Conservation (phyloP, 2,113 vertebrate genomes). For the Dunckerocampus dactyliophorus region DNA sequence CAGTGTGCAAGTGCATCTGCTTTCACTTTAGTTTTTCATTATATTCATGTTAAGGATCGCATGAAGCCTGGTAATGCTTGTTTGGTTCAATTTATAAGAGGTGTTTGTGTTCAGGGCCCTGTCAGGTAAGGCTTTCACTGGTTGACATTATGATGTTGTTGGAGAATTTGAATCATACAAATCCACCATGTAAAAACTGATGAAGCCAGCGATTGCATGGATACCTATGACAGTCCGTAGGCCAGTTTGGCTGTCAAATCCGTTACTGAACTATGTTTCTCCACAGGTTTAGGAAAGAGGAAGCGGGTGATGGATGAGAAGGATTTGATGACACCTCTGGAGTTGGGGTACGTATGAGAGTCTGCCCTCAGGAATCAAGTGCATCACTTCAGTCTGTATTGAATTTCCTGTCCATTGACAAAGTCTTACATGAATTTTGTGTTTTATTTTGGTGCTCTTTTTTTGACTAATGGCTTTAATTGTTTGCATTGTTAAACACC, state of each 20-base stretch:
- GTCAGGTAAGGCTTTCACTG: too few relatives aligned
- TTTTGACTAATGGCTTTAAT: conserved; percentile 6
- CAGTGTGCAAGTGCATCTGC: conserved; percentile 5
- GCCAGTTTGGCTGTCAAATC: conserved; percentile 18
- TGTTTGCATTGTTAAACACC: conserved; percentile 8
- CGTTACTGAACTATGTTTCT: conserved; percentile 37
- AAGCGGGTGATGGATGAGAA: conserved; percentile 87
- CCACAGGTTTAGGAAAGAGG: conserved; percentile 84
- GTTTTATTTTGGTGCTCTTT: neutral
- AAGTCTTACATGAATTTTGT: neutral
- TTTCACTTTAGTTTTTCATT: neutral
- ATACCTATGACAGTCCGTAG: too few relatives aligned
- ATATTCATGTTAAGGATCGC: neutral
- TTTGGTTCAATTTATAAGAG: neutral
- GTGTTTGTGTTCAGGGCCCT: neutral
- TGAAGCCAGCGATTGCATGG: too few relatives aligned
- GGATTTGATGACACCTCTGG: conserved; percentile 87
- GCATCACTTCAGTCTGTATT: neutral
- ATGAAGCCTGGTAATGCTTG: neutral
- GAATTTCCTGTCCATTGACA: too few relatives aligned
- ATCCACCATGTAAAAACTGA: neutral
- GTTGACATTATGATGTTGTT: too few relatives aligned
- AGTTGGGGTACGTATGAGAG: conserved; percentile 83
- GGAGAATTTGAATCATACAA: neutral
- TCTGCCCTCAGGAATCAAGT: neutral